Evolutionary conservation across 2,113 vertebrate species (phyloP).

Genomic region (Myotis yumanensis): DNA sequence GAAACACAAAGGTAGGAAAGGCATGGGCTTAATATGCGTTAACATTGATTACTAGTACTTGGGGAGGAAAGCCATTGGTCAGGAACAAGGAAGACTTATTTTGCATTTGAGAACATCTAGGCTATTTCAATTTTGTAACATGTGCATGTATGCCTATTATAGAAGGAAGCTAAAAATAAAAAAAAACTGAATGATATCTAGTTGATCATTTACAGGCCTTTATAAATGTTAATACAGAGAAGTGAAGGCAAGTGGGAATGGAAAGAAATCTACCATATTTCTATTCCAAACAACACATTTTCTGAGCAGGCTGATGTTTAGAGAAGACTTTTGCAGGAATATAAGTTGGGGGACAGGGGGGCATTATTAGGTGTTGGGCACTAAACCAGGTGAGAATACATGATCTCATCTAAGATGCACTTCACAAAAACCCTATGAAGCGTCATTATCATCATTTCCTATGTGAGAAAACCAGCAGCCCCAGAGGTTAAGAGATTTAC

Average conservation of each 20-base stretch:
- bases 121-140: neutral
- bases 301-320: neutral
- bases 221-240: constrained; percentile 30
- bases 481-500: neutral
- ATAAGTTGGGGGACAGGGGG: neutral
- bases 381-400: neutral
- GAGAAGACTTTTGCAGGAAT: neutral
- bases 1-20: neutral
- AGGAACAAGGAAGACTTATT: neutral
- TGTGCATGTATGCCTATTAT: neutral
- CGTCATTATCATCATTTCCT: neutral
- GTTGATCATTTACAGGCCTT: constrained; percentile 29
- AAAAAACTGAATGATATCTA: neutral
- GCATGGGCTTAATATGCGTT: fast-evolving
- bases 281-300: neutral
- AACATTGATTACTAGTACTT: neutral
- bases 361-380: neutral
- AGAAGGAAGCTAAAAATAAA: constrained; percentile 9
- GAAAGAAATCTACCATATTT: neutral
- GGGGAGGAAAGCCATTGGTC: neutral
- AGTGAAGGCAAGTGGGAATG: neutral
- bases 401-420: neutral
- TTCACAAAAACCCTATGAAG: neutral
- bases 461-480: neutral
- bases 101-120: neutral